Conservation (phyloP, 2,888 invertebrate species). For the Volucella inanis region DNA sequence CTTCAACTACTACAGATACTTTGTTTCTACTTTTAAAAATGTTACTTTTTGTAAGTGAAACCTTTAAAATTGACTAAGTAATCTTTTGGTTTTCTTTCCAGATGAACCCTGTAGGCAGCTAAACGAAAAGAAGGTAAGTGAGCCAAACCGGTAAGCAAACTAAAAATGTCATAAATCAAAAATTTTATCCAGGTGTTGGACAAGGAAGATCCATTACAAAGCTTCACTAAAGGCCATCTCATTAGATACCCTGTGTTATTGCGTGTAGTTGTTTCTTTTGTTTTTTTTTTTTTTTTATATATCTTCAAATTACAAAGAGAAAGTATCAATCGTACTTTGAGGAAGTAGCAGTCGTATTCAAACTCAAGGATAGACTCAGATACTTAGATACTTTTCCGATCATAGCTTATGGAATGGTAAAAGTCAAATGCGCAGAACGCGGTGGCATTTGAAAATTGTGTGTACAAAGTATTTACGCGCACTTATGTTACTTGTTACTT, state of each 20-base stretch:
- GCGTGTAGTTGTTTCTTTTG: slow-evolving; percentile 16
- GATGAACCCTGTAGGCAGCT: slow-evolving; percentile 40
- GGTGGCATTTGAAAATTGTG: slow-evolving; percentile 17
- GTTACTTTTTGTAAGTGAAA: background rate
- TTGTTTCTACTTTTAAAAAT: background rate
- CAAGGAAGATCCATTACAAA: slow-evolving; percentile 39
- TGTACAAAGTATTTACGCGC: background rate
- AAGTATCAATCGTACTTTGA: slow-evolving; percentile 47
- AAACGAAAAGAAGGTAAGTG: slow-evolving; percentile 63
- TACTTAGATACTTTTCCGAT: slow-evolving; percentile 22
- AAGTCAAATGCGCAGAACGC: slow-evolving; percentile 57
- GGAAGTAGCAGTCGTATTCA: slow-evolving; percentile 44
- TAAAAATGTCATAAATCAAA: slow-evolving; percentile 60
- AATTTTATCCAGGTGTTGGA: slow-evolving; percentile 5
- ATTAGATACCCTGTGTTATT: slow-evolving; percentile 63
- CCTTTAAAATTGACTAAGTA: background rate
- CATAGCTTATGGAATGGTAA: slow-evolving; percentile 44
- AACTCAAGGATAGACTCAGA: slow-evolving; percentile 59
- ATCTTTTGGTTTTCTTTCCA: slow-evolving; percentile 42
- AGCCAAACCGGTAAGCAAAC: slow-evolving; percentile 16
- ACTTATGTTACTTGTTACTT: too few relatives aligned
- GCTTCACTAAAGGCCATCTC: slow-evolving; percentile 30
- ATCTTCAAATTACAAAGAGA: slow-evolving; percentile 41
- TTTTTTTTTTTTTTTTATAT: slow-evolving; percentile 14
- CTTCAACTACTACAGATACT: background rate